Conservation (phyloP, 2,888 invertebrate species). For the Phengaris arion region DNA sequence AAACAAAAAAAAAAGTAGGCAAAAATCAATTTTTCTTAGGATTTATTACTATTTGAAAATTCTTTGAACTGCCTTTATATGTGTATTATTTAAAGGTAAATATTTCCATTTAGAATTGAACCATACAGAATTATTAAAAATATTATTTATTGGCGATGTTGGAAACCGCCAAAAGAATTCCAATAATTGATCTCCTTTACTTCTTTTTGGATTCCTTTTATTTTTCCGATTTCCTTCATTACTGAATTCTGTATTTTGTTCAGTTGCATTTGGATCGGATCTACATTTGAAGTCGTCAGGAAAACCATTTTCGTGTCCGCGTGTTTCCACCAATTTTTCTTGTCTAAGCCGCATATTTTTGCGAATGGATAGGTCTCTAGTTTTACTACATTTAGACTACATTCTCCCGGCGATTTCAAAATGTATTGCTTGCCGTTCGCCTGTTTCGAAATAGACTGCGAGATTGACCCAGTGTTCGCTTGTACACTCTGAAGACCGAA, state of each 20-base stretch:
- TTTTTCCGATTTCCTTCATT: constrained; percentile 22
- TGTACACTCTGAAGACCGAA: constrained; percentile 42
- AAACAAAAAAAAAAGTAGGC: too few species aligned
- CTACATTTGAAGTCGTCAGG: constrained; percentile 32
- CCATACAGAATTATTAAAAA: constrained; percentile 34
- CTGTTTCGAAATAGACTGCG: constrained; percentile 42
- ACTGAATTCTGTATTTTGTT: constrained; percentile 19
- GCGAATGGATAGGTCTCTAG: constrained; percentile 37
- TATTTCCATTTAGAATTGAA: constrained; percentile 33
- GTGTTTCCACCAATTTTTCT: constrained; percentile 36
- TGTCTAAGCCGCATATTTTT: constrained; percentile 36
- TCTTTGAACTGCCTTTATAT: constrained; percentile 28
- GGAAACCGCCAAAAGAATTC: constrained; percentile 27
- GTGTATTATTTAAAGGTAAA: constrained; percentile 28
- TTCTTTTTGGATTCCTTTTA: constrained; percentile 29
- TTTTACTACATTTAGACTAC: constrained; percentile 35
- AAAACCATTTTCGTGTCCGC: constrained; percentile 31
- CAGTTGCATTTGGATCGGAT: constrained; percentile 33
- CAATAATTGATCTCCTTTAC: constrained; percentile 37
- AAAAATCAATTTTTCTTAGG: too few species aligned
- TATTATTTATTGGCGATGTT: constrained; percentile 40
- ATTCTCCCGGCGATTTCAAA: constrained; percentile 37
- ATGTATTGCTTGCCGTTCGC: constrained; percentile 37
- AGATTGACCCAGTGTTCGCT: constrained; percentile 41
- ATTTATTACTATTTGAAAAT: too few species aligned